phyloP scores from a whole-genome alignment of 2,888 invertebrate species.

The Zaprionus obscuricornis region DNA sequence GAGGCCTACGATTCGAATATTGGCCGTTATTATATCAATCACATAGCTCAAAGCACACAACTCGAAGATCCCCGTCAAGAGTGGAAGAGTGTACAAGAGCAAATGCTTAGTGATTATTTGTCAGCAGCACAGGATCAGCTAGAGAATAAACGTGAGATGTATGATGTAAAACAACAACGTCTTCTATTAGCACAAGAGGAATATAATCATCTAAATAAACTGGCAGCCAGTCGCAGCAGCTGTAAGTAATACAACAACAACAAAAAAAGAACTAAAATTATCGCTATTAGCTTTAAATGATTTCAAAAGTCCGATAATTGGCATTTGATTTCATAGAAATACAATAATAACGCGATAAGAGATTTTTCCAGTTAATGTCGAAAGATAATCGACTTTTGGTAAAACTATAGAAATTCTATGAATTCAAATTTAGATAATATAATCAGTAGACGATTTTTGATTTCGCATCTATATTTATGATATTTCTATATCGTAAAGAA shows the following conservation, averaged over 20 bases:
- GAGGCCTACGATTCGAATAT: conserved; percentile 97
- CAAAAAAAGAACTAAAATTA: background rate
- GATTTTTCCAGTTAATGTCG: conserved; percentile 15
- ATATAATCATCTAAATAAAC: conserved; percentile 94
- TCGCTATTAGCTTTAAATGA: background rate
- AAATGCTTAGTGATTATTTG: conserved; percentile 98
- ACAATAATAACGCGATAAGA: conserved; percentile 31
- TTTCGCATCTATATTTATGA: too few relatives aligned
- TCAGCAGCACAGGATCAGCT: conserved; percentile 97
- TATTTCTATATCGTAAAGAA: too few relatives aligned
- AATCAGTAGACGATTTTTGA: too few relatives aligned
- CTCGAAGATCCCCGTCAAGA: conserved; percentile 97
- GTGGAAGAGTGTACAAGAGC: conserved; percentile 98
- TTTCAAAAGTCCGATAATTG: conserved; percentile 18
- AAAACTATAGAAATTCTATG: background rate
- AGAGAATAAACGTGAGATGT: conserved; percentile 98
- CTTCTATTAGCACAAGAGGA: conserved; percentile 97
- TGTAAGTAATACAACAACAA: conserved; percentile 86
- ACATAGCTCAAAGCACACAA: conserved; percentile 97
- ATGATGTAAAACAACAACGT: conserved; percentile 97
- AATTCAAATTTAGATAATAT: too few relatives aligned
- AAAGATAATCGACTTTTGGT: conserved; percentile 17
- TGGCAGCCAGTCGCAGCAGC: conserved; percentile 95
- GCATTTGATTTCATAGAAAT: conserved; percentile 6
- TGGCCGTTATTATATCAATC: conserved; percentile 98